These are phyloP conservation scores for Tupiocoris notatus DNA, from an alignment of 2,888 invertebrate species.

Conservation along the genomic window DNA sequence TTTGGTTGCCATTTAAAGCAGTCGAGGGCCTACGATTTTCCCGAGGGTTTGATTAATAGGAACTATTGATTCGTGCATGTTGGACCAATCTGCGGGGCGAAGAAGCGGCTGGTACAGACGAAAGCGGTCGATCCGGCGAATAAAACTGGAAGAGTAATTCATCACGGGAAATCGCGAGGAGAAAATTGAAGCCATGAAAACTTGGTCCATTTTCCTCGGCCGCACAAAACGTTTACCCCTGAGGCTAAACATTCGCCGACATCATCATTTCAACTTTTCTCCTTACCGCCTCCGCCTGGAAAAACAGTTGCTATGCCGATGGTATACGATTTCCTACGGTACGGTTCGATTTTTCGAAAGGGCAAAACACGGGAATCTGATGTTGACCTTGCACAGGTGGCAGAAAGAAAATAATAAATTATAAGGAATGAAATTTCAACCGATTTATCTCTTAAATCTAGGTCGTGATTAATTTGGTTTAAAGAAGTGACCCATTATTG, in stretches of 20 bases:
- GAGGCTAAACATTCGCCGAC: neutral
- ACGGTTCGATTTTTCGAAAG: neutral
- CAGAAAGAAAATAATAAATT: too few species aligned
- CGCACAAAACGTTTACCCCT: neutral
- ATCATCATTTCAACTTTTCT: neutral
- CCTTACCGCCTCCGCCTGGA: neutral
- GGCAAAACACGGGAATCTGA: too few species aligned
- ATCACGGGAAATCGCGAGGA: neutral
- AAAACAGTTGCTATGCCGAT: too few species aligned
- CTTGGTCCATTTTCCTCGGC: neutral
- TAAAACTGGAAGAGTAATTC: neutral
- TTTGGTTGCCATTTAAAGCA: too few species aligned
- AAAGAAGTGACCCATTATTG: too few species aligned
- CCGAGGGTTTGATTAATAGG: neutral
- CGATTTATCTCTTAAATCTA: too few species aligned
- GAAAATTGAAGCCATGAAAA: neutral
- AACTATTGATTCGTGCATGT: neutral
- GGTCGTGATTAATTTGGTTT: too few species aligned
- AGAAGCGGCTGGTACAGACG: neutral
- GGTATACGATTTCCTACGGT: neutral
- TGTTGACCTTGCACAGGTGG: too few species aligned
- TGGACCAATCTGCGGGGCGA: neutral
- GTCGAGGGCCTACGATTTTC: too few species aligned
- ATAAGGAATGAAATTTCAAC: too few species aligned
- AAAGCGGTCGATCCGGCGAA: neutral